Evolutionary conservation across 1,140 invertebrate genomes (phyloP).

Genomic region (Heliconius melpomene): DNA sequence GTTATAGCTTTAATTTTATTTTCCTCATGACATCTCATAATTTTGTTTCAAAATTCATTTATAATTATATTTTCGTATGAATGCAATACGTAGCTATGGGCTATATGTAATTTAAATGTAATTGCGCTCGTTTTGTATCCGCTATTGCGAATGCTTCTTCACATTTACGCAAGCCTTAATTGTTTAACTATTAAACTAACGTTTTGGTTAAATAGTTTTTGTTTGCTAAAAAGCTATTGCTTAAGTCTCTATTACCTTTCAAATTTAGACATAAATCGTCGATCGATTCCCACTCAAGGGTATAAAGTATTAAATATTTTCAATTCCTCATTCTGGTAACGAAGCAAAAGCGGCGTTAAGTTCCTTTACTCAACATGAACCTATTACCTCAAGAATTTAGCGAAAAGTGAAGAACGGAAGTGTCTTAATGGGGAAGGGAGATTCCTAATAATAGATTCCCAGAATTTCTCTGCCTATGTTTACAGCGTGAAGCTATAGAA

Average conservation of each 20-base stretch:
- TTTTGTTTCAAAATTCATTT: not conserved
- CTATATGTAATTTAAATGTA: constrained; percentile 5
- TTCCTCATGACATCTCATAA: not conserved
- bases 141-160: not conserved
- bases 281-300: too few relatives aligned
- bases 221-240: not conserved
- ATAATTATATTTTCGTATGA: constrained; percentile 7
- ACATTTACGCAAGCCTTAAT: not conserved
- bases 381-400: too few relatives aligned
- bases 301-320: too few relatives aligned
- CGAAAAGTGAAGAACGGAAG: too few relatives aligned
- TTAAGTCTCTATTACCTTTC: not conserved
- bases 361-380: too few relatives aligned
- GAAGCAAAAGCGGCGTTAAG: too few relatives aligned
- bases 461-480: too few relatives aligned
- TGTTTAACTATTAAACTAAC: not conserved
- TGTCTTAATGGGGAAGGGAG: too few relatives aligned
- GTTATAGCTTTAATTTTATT: not conserved
- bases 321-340: too few relatives aligned
- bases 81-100: not conserved
- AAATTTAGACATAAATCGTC: too few relatives aligned
- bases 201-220: not conserved
- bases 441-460: too few relatives aligned
- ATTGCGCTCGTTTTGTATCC: not conserved
- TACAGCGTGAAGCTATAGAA: too few relatives aligned